Evolutionary conservation across 2,888 invertebrate genomes (phyloP).

Genomic region (Agrochola circellaris): DNA sequence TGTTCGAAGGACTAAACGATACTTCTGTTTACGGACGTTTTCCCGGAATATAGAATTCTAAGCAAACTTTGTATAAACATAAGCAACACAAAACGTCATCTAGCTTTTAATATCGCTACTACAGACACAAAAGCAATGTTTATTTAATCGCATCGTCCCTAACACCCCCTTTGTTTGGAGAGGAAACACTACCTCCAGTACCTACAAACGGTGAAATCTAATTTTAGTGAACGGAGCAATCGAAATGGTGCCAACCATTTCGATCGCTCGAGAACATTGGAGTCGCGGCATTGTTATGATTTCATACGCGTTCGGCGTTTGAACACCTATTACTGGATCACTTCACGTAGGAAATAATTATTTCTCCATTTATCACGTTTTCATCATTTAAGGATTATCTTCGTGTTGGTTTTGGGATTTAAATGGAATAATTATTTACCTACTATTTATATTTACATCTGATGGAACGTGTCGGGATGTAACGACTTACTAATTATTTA

Average conservation of each 20-base stretch:
- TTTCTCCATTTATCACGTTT: conserved; percentile 27
- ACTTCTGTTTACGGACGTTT: neutral
- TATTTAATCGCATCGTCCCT: conserved; percentile 69
- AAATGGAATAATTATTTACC: neutral
- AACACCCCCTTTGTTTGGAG: conserved; percentile 69
- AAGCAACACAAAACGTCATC: conserved; percentile 39
- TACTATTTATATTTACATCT: neutral
- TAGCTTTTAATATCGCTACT: conserved; percentile 53
- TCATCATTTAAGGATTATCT: conserved; percentile 12
- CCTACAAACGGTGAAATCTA: conserved; percentile 71
- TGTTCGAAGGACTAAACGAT: neutral
- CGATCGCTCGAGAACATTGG: conserved; percentile 57
- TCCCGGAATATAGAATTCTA: conserved; percentile 26
- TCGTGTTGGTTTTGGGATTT: neutral
- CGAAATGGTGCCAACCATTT: conserved; percentile 63
- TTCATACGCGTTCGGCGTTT: conserved; percentile 52
- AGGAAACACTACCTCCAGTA: conserved; percentile 65
- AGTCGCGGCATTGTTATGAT: conserved; percentile 62
- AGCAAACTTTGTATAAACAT: conserved; percentile 31
- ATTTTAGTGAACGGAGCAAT: conserved; percentile 68
- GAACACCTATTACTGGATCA: conserved; percentile 40
- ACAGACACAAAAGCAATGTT: conserved; percentile 63
- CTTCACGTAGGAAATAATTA: conserved; percentile 35
- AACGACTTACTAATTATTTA: neutral
- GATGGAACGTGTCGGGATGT: neutral